Evolutionary conservation across 2,888 invertebrate species (phyloP).

Genomic region (Apamea anceps): DNA sequence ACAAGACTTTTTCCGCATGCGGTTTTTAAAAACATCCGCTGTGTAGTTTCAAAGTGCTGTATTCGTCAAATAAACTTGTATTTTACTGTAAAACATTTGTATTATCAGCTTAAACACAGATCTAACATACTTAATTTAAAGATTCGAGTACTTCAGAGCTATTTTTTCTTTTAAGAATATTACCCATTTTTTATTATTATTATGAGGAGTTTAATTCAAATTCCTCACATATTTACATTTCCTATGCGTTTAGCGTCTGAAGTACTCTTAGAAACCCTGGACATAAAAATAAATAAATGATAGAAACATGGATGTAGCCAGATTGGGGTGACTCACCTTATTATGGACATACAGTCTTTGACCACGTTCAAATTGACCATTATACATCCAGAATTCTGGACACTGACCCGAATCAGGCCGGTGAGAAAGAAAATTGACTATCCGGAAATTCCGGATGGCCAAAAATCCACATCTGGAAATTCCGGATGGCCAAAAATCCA

Average conservation of each 20-base stretch:
- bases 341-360: not conserved
- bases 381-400: not conserved
- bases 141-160: constrained; percentile 50
- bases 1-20: not conserved
- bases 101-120: constrained; percentile 56
- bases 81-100: constrained; percentile 57
- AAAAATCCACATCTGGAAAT: not conserved
- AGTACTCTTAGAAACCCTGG: constrained; percentile 60
- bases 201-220: not conserved
- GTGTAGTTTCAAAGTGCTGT: constrained; percentile 43
- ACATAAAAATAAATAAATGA: constrained; percentile 65
- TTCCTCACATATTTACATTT: not conserved
- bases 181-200: constrained; percentile 12
- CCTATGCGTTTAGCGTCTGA: constrained; percentile 6
- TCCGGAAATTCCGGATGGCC: not conserved
- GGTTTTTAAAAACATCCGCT: not conserved
- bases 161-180: not conserved
- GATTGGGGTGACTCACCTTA: not conserved
- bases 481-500: not conserved
- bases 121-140: constrained; percentile 61
- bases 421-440: not conserved
- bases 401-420: not conserved
- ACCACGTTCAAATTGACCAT: not conserved
- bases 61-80: constrained; percentile 58
- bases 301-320: constrained; percentile 33